A percentile compares a stretch with the other conserved stretches of the same genome.
phyloP scores from a whole-genome alignment of 64 coral and sea anemone genomes.

The Stylophora pistillata region DNA sequence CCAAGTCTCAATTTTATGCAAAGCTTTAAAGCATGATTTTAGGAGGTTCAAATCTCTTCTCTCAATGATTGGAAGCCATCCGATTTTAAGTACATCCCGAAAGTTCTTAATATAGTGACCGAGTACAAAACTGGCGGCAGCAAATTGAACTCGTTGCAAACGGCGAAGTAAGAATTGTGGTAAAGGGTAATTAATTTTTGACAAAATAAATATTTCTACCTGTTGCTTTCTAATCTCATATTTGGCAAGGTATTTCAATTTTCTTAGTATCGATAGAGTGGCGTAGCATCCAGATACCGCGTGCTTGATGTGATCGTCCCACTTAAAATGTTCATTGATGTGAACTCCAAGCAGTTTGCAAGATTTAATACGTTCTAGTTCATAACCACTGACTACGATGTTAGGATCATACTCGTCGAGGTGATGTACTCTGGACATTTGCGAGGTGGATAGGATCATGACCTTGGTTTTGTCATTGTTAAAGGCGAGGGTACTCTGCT shows the following conservation, averaged over 20 bases:
- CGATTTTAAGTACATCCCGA: slow-evolving; percentile 46
- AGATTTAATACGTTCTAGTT: slow-evolving; percentile 47
- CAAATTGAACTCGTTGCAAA: slow-evolving; percentile 42
- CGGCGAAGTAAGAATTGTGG: slow-evolving; percentile 25
- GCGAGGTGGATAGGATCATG: slow-evolving; percentile 41
- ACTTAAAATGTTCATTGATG: slow-evolving; percentile 40
- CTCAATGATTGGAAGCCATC: slow-evolving; percentile 31
- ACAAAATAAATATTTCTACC: slow-evolving; percentile 48
- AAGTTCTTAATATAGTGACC: slow-evolving; percentile 41
- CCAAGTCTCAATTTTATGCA: slow-evolving; percentile 40
- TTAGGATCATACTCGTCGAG: slow-evolving; percentile 31
- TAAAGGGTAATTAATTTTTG: slow-evolving; percentile 2
- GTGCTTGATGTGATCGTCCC: slow-evolving; percentile 42
- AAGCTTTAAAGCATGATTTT: slow-evolving; percentile 43
- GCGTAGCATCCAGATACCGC: slow-evolving; percentile 17
- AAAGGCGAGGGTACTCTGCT: slow-evolving; percentile 50
- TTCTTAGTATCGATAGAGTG: slow-evolving; percentile 37
- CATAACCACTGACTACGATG: not conserved
- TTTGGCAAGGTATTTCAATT: slow-evolving; percentile 43
- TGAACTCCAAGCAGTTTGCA: slow-evolving; percentile 37
- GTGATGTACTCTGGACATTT: not conserved
- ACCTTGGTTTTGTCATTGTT: slow-evolving; percentile 64
- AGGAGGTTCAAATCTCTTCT: slow-evolving; percentile 23
- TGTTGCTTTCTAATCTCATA: slow-evolving; percentile 50
- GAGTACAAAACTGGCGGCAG: slow-evolving; percentile 30